Conservation (phyloP, 1,140 invertebrate genomes). For the Drosophila lacteicornis region DNA sequence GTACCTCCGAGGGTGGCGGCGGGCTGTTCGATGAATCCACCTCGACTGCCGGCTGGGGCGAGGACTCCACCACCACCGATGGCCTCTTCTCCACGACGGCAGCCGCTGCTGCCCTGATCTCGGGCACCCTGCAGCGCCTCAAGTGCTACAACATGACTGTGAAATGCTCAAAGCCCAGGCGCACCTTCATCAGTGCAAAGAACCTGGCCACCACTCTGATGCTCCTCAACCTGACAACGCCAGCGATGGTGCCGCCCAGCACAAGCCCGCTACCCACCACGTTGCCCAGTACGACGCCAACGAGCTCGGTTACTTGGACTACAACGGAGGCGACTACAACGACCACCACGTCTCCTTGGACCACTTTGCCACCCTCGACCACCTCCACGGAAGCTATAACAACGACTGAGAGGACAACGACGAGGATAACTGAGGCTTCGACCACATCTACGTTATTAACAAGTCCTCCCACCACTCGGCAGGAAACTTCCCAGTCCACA, state of each 20-base stretch:
- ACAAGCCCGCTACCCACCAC: conserved; percentile 41
- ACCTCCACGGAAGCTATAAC: conserved; percentile 23
- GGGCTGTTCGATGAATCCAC: conserved; percentile 43
- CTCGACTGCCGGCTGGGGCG: conserved; percentile 34
- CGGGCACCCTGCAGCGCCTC: conserved; percentile 50
- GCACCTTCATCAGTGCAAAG: conserved; percentile 48
- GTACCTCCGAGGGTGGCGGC: conserved; percentile 52
- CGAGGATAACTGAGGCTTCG: conserved; percentile 6
- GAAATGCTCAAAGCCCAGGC: conserved; percentile 76
- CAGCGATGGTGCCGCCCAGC: conserved; percentile 45
- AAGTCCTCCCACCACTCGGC: conserved; percentile 30
- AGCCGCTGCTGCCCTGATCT: conserved; percentile 44
- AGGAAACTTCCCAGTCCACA: background rate
- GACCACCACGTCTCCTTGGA: conserved; percentile 26
- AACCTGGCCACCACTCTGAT: conserved; percentile 67
- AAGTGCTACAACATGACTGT: conserved; percentile 75
- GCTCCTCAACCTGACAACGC: conserved; percentile 76
- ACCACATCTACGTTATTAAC: conserved; percentile 20
- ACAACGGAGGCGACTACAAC: conserved; percentile 36
- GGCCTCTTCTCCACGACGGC: conserved; percentile 53
- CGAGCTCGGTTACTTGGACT: conserved; percentile 26
- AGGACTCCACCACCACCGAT: conserved; percentile 48
- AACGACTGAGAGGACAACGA: conserved; percentile 16
- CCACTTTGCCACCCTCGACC: conserved; percentile 25
- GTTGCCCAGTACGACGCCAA: conserved; percentile 29